Evolutionary conservation across 2,113 vertebrate genomes (phyloP).

Genomic region (Rissa tridactyla): DNA sequence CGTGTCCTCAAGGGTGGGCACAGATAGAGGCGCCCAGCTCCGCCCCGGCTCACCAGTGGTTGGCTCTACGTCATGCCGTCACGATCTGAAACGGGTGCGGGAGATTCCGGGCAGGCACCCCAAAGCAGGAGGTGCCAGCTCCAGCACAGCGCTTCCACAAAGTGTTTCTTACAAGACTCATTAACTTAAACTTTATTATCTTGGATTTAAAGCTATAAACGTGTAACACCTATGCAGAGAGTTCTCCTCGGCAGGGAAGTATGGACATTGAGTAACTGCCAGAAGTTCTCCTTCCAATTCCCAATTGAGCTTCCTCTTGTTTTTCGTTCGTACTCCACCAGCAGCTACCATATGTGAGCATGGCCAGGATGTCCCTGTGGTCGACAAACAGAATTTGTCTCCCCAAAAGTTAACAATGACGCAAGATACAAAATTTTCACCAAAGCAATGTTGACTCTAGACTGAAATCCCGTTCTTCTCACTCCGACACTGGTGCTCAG

Average conservation of each 20-base stretch:
- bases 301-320: neutral
- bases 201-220: neutral
- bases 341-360: neutral
- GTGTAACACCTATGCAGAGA: no score
- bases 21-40: neutral
- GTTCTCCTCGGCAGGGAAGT: rapidly evolving
- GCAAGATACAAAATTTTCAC: neutral
- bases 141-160: neutral
- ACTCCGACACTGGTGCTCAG: neutral
- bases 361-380: neutral
- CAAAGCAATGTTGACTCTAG: neutral
- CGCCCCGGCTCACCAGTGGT: neutral
- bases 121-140: neutral
- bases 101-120: neutral
- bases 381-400: neutral
- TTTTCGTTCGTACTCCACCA: neutral
- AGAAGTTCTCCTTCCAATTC: neutral
- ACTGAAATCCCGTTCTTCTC: neutral
- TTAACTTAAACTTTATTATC: neutral
- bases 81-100: rapidly evolving
- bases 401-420: neutral
- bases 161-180: no score
- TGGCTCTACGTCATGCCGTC: neutral
- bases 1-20: no score
- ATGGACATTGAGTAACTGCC: neutral